Base-by-base conservation (phyloP, 2,797 vertebrate genomes). In the Pseudochromis fuscus region DNA sequence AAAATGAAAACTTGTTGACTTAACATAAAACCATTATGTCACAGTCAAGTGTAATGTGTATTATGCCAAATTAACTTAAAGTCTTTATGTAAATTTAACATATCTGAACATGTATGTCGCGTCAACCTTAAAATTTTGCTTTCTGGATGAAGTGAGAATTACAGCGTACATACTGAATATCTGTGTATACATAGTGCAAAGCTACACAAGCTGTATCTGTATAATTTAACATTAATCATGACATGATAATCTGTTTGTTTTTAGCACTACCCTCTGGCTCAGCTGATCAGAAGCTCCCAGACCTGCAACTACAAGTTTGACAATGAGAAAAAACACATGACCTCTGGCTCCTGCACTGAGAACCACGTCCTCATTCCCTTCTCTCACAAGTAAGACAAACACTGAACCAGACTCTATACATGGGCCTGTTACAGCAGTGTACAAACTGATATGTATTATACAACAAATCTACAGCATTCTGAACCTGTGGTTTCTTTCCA, bases 231-330 rank as follows among this genome's bases (percentile, higher is more conserved):
- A n/a, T n/a, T n/a, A n/a, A n/a, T n/a, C n/a, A n/a, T n/a, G n/a
- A n/a, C n/a, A n/a, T n/a, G n/a, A n/a, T n/a, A n/a, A 28, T 23
- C 58, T 80, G 24, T 61, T 25, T 16, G 24, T 87, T 74, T 79
- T 23, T 85, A 98, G 96, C 91, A 93, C 73, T 88, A 75, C 46
- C 95, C 95, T 0, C 87, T 97, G 67, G 93, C 96, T 62, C 91
- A 93, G 50, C 83, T 97, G 89, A 74, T 98, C 71, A 93, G 88
- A 79, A 98, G 97, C 91, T 95, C 90, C 67, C 97, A 99, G 79
- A 92, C 93, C 56, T 99, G 98, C 82, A 95, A 94, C 82, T 99
- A 99, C 85, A 94, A 87, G 63, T 94, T 99, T 86, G 96, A 99
- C 76, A 86, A 94, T 56, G 94, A 90, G 75, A 93, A 91, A 77